Base-by-base conservation (phyloP, 2,888 invertebrate species). In the Apotomis turbidana region DNA sequence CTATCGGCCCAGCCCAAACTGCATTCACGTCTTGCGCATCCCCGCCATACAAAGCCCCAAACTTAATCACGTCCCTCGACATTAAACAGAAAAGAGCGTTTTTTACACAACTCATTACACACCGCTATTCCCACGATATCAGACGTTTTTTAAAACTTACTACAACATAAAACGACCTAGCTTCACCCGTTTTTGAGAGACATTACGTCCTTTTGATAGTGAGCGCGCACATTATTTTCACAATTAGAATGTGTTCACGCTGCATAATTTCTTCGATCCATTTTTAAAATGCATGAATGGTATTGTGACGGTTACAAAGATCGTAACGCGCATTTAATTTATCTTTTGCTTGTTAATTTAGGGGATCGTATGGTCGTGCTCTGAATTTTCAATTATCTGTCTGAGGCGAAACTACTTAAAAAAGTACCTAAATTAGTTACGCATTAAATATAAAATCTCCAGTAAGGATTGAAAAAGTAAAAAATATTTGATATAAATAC, bases 191-290 rank as follows among this genome's bases (percentile, higher is more conserved):
- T 44, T 55, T 61, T 27, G 12, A 66, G 46, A 57, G 12, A 46
- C 36, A 57, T 75, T 27, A 73, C 76, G 78, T 78, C 83, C 79
- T 86, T 85, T 77, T 82, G 6, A 5, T 8, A 44, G 5, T 46
- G 10, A 46, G 27, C 5, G 46, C 3, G 27, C 13, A 49, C 62
- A 83, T 84, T 86, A 85, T 86, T 86, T 87, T 83, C 77, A 87
- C 88, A 90, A 92, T 90, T 89, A 90, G 82, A 91, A 93, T 90
- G 89, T 80, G 90, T 93, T 93, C 93, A 93, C 93, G 91, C 90
- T 86, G 93, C 88, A 91, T 91, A 91, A 93, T 89, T 89, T 86
- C 78, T 79, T 79, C 80, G 82, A 83, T 85, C 81, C 78, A 78
- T 84, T 87, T 87, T 86, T 83, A 82, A 85, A 86, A 85, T 84